Evolutionary conservation across 1,140 invertebrate genomes (phyloP).

Genomic region (Steinernema feltiae): DNA sequence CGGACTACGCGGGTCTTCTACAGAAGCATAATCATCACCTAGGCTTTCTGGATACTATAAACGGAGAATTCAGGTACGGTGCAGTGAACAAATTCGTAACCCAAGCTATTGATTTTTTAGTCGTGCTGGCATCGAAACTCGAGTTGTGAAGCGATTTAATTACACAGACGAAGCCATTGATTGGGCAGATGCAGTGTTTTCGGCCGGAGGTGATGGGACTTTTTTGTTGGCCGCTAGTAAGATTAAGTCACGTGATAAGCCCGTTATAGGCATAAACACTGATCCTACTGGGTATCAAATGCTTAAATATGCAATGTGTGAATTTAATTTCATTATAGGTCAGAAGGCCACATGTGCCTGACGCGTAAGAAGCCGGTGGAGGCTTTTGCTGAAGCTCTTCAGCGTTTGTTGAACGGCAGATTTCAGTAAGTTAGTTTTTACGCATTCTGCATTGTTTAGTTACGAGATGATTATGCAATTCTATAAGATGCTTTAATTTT

Average conservation of each 20-base stretch:
- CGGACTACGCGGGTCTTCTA: constrained; percentile 29
- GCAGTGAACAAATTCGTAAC: not conserved
- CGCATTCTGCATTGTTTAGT: not conserved
- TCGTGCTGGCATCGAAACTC: constrained; percentile 35
- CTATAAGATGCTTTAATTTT: not conserved
- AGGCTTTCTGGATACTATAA: constrained; percentile 23
- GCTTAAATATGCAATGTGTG: not conserved
- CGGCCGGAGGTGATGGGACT: constrained; percentile 92
- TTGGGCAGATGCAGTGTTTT: constrained; percentile 88
- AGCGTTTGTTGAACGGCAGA: constrained; percentile 67
- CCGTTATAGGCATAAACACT: constrained; percentile 91
- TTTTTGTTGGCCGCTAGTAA: constrained; percentile 84
- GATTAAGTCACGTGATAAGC: constrained; percentile 70
- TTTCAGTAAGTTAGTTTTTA: constrained; percentile 61
- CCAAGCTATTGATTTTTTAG: constrained; percentile 18
- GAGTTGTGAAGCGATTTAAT: constrained; percentile 42
- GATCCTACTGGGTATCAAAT: constrained; percentile 68
- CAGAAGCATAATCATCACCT: constrained; percentile 34
- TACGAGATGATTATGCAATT: too few species aligned
- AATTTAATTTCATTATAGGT: constrained; percentile 62
- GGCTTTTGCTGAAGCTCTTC: constrained; percentile 69
- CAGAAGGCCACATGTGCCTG: constrained; percentile 84
- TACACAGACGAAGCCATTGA: constrained; percentile 66
- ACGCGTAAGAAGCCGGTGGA: constrained; percentile 67
- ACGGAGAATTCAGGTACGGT: constrained; percentile 26